These are phyloP conservation scores for Herpetotheres cachinnans DNA, from an alignment of 2,113 vertebrate species.

Conservation along the genomic window DNA sequence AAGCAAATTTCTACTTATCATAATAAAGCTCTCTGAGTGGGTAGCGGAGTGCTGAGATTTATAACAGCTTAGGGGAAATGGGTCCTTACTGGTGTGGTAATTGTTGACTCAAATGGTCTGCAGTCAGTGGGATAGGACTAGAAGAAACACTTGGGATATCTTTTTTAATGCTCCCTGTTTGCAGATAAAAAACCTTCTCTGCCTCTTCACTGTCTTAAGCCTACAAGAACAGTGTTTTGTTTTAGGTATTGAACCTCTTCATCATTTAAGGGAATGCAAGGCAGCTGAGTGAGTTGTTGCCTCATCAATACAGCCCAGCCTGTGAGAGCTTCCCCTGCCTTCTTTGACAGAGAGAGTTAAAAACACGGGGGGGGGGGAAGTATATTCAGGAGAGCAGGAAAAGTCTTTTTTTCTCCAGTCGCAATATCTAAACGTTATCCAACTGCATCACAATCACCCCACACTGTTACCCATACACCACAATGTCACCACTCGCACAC, in stretches of 20 bases:
- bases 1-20: neutral
- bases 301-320: neutral
- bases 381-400: neutral
- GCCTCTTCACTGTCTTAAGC: neutral
- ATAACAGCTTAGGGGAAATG: neutral
- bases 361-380: neutral
- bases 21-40: neutral
- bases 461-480: neutral
- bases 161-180: neutral
- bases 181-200: neutral
- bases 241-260: constrained; percentile 27
- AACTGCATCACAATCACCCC: neutral
- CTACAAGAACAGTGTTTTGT: neutral
- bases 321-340: neutral
- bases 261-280: constrained; percentile 36
- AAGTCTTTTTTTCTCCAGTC: neutral
- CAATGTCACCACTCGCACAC: neutral
- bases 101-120: neutral
- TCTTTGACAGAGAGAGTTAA: neutral
- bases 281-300: neutral
- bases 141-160: neutral
- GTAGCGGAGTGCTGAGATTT: neutral
- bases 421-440: neutral
- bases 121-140: neutral
- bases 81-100: neutral